phyloP scores from a whole-genome alignment of 2,797 vertebrate genomes.

The Epinephelus awoara region DNA sequence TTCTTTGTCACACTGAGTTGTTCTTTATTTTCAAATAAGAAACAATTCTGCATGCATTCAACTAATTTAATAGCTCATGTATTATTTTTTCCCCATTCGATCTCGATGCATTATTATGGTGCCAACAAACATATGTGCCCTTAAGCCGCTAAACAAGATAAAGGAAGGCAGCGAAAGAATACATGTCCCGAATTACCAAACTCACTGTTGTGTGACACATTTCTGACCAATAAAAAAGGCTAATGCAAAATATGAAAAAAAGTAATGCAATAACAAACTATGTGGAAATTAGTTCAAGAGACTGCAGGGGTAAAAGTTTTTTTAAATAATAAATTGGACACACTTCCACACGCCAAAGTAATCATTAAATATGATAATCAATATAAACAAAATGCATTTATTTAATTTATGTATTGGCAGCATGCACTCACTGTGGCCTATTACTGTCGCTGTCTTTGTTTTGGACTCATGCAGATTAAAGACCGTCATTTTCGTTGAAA shows the following conservation, averaged over 20 bases:
- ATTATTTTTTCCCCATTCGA: neutral
- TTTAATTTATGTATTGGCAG: neutral
- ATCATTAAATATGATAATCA: neutral
- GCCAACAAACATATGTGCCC: neutral
- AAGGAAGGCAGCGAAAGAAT: neutral
- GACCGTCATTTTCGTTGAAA: neutral
- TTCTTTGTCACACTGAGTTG: neutral
- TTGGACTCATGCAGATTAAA: neutral
- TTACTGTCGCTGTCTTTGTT: neutral
- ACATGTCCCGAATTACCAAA: neutral
- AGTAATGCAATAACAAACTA: neutral
- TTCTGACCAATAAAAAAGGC: neutral
- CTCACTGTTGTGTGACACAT: neutral
- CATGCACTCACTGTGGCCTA: too few relatives aligned
- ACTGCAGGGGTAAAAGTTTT: neutral
- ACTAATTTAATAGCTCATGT: neutral
- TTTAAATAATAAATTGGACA: neutral
- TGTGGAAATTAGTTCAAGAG: neutral
- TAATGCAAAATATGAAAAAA: neutral
- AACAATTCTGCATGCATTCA: neutral
- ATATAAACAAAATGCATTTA: neutral
- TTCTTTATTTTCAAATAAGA: neutral
- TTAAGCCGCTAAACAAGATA: neutral
- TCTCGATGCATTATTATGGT: neutral
- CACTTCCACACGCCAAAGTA: neutral